Evolutionary conservation across 1,140 invertebrate genomes (phyloP).

Genomic region (Euwallacea fornicatus): DNA sequence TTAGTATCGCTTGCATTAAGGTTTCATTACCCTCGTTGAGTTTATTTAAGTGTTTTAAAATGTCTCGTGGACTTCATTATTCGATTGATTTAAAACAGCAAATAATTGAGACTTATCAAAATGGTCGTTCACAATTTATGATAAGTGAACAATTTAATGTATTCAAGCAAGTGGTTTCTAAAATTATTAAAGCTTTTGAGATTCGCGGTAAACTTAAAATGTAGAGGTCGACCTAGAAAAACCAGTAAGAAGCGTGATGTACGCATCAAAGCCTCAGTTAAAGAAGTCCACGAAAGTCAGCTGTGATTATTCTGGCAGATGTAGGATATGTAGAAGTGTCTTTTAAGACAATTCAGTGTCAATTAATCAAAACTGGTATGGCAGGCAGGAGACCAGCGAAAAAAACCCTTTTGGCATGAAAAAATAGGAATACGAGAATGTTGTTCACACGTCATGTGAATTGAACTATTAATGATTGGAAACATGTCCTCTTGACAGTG

Average conservation of each 20-base stretch:
- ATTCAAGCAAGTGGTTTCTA: slow-evolving; percentile 1
- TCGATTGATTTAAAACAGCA: too few species aligned
- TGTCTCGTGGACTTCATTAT: too few species aligned
- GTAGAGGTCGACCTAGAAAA: neutral
- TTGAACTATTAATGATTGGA: neutral
- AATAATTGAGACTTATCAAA: too few species aligned
- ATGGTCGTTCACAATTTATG: too few species aligned
- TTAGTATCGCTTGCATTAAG: too few species aligned
- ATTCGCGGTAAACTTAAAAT: slow-evolving; percentile 1
- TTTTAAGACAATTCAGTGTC: neutral
- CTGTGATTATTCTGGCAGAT: neutral
- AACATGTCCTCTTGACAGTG: slow-evolving; percentile 3
- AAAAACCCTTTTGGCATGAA: too few species aligned
- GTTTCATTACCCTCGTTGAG: too few species aligned
- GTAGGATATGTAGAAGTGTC: neutral
- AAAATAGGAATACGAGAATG: too few species aligned
- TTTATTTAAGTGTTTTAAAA: too few species aligned
- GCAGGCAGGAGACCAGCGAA: neutral
- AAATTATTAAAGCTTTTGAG: neutral
- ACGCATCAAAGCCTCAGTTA: neutral
- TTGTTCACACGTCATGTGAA: neutral
- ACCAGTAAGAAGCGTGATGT: neutral
- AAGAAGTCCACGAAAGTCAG: neutral
- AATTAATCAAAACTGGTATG: neutral
- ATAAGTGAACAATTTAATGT: neutral